A percentile compares a stretch with the other conserved stretches of the same genome.
Conservation (phyloP, 2,113 vertebrate species). For the Pogonocichla stellata region DNA sequence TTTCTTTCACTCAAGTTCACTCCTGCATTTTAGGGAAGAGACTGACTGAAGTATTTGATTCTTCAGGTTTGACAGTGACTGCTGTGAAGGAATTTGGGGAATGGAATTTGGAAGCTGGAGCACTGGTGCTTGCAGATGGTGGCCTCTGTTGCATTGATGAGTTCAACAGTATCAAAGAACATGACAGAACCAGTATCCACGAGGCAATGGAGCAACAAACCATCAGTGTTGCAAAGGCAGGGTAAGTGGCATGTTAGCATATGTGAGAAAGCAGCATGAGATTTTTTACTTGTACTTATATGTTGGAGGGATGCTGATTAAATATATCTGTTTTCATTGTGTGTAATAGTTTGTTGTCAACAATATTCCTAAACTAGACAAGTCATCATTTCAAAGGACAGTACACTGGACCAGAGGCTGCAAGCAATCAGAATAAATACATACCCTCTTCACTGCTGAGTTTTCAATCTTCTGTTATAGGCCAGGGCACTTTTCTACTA, state of each 20-base stretch:
- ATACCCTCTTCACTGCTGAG: neutral
- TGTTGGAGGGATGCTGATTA: neutral
- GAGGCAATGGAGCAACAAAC: conserved; percentile 98
- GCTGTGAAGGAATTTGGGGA: conserved; percentile 83
- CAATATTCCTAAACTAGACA: neutral
- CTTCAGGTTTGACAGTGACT: conserved; percentile 81
- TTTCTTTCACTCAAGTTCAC: neutral
- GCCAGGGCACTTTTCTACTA: neutral
- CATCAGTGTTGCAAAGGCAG: conserved; percentile 96
- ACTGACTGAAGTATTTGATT: neutral
- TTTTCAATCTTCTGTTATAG: neutral
- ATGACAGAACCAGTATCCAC: conserved; percentile 95
- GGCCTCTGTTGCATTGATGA: conserved; percentile 98
- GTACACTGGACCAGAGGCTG: neutral
- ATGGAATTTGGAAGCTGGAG: conserved; percentile 86
- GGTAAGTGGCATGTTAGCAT: conserved; percentile 70
- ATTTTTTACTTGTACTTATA: neutral
- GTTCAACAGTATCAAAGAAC: conserved; percentile 96
- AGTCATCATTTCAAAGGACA: neutral
- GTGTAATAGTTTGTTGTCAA: neutral
- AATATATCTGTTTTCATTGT: neutral
- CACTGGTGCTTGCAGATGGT: conserved; percentile 91
- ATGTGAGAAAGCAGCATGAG: neutral
- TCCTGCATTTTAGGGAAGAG: neutral
- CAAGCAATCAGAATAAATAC: neutral